Percentiles rank a stretch among this genome's conserved stretches.
Evolutionary conservation across 2,113 vertebrate genomes (phyloP).

Genomic region (Condylura cristata): DNA sequence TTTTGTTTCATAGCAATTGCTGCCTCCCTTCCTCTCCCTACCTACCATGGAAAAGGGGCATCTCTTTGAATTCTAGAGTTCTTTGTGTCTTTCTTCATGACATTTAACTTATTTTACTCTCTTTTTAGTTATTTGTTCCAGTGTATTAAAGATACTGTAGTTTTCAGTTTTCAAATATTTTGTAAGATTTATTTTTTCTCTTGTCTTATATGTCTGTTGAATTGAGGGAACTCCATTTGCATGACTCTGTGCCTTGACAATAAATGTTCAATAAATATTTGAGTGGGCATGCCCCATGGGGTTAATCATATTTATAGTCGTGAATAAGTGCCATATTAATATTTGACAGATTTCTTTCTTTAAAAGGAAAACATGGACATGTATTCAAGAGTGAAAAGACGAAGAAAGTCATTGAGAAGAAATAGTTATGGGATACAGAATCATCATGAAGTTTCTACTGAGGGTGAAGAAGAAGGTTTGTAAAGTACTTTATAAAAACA

Average conservation of each 20-base stretch:
- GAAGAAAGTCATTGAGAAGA: conserved; percentile 95
- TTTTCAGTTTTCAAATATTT: conserved; percentile 29
- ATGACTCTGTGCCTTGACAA: background rate
- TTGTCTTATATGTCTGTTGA: conserved; percentile 6
- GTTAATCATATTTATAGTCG: conserved; percentile 25
- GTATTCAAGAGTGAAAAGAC: conserved; percentile 98
- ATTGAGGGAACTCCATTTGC: conserved; percentile 19
- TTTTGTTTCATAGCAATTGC: conserved; percentile 5
- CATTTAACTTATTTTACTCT: conserved; percentile 45
- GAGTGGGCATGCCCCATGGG: background rate
- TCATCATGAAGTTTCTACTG: conserved; percentile 96
- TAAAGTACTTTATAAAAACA: background rate
- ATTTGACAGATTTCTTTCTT: conserved; percentile 69
- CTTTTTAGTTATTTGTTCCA: background rate
- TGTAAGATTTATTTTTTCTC: background rate
- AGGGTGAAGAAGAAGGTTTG: conserved; percentile 94
- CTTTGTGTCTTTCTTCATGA: background rate
- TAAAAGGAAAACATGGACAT: conserved; percentile 99
- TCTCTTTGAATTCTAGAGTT: conserved; percentile 20
- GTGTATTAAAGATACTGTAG: background rate
- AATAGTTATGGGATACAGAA: conserved; percentile 95
- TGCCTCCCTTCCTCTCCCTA: background rate
- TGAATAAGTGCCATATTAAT: conserved; percentile 53
- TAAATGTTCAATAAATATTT: conserved; percentile 34
- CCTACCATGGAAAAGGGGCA: background rate